phyloP scores from a whole-genome alignment of 2,888 invertebrate genomes.

The Nymphalis polychloros region DNA sequence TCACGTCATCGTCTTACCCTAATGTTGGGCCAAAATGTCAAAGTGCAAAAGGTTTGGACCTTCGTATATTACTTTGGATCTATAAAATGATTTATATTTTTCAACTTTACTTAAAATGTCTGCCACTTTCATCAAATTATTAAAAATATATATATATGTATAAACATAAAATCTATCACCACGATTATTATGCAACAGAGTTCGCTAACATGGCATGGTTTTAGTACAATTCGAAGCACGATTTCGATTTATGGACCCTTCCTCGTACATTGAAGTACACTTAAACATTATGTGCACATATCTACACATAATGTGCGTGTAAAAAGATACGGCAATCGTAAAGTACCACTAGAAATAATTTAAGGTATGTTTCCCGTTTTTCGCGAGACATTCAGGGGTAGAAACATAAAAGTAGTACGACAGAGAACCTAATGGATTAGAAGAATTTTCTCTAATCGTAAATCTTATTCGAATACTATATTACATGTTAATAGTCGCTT shows the following conservation, averaged over 20 bases:
- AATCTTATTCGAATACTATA: slow-evolving; percentile 9
- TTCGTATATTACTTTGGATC: too few species aligned
- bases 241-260: slow-evolving; percentile 76
- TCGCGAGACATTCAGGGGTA: slow-evolving; percentile 76
- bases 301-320: slow-evolving; percentile 77
- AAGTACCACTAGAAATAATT: slow-evolving; percentile 79
- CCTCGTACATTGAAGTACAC: slow-evolving; percentile 64
- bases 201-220: background rate
- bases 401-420: slow-evolving; percentile 79
- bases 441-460: slow-evolving; percentile 71
- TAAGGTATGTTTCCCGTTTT: slow-evolving; percentile 76
- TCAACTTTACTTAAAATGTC: too few species aligned
- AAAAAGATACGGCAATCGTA: slow-evolving; percentile 80
- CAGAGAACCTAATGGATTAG: slow-evolving; percentile 79
- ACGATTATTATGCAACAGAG: background rate
- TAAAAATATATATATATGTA: background rate
- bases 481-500: background rate
- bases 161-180: too few species aligned
- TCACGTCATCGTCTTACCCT: too few species aligned
- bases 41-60: too few species aligned
- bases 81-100: too few species aligned
- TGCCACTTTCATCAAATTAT: too few species aligned
- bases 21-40: too few species aligned
- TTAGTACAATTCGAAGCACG: slow-evolving; percentile 60
- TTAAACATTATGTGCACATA: slow-evolving; percentile 76